These are phyloP conservation scores for Brevimyrus niger DNA, from an alignment of 2,113 vertebrate genomes.

Conservation along the genomic window DNA sequence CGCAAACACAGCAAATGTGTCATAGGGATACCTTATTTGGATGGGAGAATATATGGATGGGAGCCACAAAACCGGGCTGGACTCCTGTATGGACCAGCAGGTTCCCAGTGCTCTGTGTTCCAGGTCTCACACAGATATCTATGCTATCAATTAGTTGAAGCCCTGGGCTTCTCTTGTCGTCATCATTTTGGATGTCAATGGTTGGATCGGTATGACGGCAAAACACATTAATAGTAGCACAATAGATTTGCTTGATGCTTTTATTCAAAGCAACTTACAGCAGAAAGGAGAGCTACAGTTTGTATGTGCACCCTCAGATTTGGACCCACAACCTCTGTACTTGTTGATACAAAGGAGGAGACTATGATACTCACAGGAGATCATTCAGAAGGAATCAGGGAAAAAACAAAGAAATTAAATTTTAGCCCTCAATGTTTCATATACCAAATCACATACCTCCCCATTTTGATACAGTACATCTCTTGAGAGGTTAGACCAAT, in stretches of 20 bases:
- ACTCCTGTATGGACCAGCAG: not conserved
- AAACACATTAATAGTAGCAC: not conserved
- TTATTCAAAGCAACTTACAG: not conserved
- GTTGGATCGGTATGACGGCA: not conserved
- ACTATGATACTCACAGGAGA: not conserved
- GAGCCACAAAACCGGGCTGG: not conserved
- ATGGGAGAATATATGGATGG: not conserved
- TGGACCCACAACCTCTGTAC: not conserved
- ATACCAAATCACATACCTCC: not conserved
- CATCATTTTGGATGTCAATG: not conserved
- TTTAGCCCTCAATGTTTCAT: not conserved
- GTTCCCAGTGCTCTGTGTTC: not conserved
- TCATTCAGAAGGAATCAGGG: not conserved
- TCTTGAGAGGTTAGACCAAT: not conserved
- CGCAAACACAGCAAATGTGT: not conserved
- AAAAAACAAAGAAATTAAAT: not conserved
- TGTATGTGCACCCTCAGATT: not conserved
- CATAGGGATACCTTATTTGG: not conserved
- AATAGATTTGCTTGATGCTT: not conserved
- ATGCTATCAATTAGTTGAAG: not conserved
- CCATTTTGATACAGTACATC: not conserved
- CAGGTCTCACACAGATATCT: not conserved
- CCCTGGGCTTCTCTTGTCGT: not conserved
- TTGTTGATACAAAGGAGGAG: not conserved
- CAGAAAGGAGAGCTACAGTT: not conserved